These are phyloP conservation scores for Melanotus villosus DNA, from an alignment of 2,888 invertebrate species.

Conservation along the genomic window DNA sequence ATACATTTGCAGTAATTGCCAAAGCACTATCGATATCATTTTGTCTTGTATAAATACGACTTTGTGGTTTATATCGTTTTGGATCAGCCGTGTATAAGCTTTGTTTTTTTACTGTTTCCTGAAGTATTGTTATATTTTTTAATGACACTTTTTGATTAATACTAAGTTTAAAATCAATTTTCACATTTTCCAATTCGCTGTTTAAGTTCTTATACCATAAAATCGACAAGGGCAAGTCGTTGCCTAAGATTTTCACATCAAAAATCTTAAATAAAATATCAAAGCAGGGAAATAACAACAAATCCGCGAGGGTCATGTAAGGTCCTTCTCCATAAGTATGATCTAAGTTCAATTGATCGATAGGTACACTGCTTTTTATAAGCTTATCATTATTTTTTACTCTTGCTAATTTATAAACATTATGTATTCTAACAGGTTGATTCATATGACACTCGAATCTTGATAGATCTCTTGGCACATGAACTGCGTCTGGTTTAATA, in stretches of 20 bases:
- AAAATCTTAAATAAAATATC: conserved; percentile 73
- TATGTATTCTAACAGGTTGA: conserved; percentile 88
- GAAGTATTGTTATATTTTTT: conserved; percentile 46
- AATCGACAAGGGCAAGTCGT: conserved; percentile 74
- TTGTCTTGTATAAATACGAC: conserved; percentile 83
- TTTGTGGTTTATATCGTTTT: conserved; percentile 81
- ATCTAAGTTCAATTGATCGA: conserved; percentile 71
- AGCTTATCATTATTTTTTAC: conserved; percentile 67
- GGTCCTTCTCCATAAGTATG: conserved; percentile 90
- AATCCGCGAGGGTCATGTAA: conserved; percentile 85
- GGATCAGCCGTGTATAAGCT: conserved; percentile 87
- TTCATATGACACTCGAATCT: conserved; percentile 88
- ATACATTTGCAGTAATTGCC: neutral
- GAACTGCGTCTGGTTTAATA: conserved; percentile 54
- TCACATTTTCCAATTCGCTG: neutral
- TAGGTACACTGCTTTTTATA: conserved; percentile 69
- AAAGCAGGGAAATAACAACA: conserved; percentile 83
- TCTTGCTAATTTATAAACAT: conserved; percentile 83
- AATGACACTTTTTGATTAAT: conserved; percentile 5
- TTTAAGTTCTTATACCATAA: conserved; percentile 73
- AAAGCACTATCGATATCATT: conserved; percentile 77
- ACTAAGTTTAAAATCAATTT: conserved; percentile 42
- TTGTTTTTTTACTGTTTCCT: conserved; percentile 61
- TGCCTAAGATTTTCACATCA: conserved; percentile 61
- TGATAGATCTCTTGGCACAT: conserved; percentile 79